A percentile compares a stretch with the other conserved stretches of the same genome.
Conservation (phyloP, 2,113 vertebrate species). For the Tachysurus fulvidraco region DNA sequence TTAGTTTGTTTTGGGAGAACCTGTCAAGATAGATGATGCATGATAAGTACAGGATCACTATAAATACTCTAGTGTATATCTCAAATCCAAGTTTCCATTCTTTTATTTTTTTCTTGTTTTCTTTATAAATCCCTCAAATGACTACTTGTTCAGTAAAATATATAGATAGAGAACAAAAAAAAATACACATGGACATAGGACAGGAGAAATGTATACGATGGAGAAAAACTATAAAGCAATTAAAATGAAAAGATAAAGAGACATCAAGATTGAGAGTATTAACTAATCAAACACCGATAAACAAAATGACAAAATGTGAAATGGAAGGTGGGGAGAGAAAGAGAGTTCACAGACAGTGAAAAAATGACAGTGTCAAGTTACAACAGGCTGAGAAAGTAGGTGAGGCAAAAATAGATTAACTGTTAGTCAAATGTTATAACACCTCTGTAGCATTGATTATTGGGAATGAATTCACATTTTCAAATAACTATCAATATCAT, state of each 20-base stretch:
- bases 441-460: not conserved
- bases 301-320: not conserved
- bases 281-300: not conserved
- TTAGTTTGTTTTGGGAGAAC: conserved; percentile 66
- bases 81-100: not conserved
- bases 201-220: not conserved
- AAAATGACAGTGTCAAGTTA: conserved; percentile 32
- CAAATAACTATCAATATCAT: not conserved
- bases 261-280: not conserved
- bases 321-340: not conserved
- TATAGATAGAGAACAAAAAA: conserved; percentile 9
- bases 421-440: conserved; percentile 5
- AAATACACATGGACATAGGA: not conserved
- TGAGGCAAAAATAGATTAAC: conserved; percentile 24
- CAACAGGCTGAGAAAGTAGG: conserved; percentile 18
- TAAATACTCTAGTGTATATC: conserved; percentile 30
- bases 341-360: not conserved
- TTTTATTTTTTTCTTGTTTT: not conserved
- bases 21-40: conserved; percentile 61
- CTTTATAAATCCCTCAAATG: not conserved
- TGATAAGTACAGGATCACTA: not conserved
- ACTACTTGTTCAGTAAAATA: not conserved
- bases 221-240: not conserved
- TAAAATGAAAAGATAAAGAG: not conserved
- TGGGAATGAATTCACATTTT: not conserved